Evolutionary conservation across 2,888 invertebrate species (phyloP).

Genomic region (Itoplectis maculator): DNA sequence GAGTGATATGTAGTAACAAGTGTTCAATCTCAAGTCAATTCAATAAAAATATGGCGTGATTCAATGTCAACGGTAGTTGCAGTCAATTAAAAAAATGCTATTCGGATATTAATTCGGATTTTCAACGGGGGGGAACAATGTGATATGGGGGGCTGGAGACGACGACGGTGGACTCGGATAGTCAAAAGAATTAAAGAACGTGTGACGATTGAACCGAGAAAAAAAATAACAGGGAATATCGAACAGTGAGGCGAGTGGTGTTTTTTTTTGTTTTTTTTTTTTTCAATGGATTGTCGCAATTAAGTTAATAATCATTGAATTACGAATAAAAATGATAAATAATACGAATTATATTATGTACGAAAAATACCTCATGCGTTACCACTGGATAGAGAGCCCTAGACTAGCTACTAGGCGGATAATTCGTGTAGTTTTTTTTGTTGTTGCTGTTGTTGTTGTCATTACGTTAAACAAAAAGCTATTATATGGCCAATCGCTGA

Average conservation of each 20-base stretch:
- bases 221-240: background rate
- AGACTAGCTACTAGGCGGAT: slow-evolving; percentile 83
- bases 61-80: slow-evolving; percentile 78
- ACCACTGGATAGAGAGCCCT: slow-evolving; percentile 84
- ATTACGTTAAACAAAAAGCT: slow-evolving; percentile 75
- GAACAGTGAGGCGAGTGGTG: slow-evolving; percentile 31
- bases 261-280: no score
- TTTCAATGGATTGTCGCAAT: slow-evolving; percentile 73
- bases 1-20: slow-evolving; percentile 72
- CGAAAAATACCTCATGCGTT: slow-evolving; percentile 83
- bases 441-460: no score
- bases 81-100: slow-evolving; percentile 76
- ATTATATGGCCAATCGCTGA: slow-evolving; percentile 76
- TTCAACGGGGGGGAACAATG: slow-evolving; percentile 62
- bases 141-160: slow-evolving; percentile 44
- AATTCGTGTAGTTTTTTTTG: slow-evolving; percentile 48
- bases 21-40: slow-evolving; percentile 76
- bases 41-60: slow-evolving; percentile 76
- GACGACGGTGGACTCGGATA: slow-evolving; percentile 22
- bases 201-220: background rate
- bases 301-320: slow-evolving; percentile 81
- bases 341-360: slow-evolving; percentile 82
- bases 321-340: slow-evolving; percentile 81
- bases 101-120: slow-evolving; percentile 75
- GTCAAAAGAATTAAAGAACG: background rate